phyloP scores from a whole-genome alignment of 2,797 vertebrate genomes.

The Melanotaenia pygmaea region DNA sequence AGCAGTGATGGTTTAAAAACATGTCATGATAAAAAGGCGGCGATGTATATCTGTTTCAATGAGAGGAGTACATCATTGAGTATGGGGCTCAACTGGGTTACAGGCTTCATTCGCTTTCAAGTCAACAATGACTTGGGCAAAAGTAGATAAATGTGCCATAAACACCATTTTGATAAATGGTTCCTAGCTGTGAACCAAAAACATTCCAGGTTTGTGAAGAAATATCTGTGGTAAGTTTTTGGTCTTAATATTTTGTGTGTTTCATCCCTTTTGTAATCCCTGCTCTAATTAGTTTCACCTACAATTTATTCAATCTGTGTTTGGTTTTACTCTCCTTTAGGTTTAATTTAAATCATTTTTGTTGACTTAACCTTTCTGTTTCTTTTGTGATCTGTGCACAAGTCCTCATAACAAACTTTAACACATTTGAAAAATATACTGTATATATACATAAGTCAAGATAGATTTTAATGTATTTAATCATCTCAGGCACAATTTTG shows the following conservation, averaged over 20 bases:
- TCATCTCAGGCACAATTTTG: background rate
- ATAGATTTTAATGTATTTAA: too few relatives aligned
- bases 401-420: background rate
- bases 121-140: background rate
- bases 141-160: background rate
- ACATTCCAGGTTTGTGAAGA: background rate
- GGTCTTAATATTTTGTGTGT: background rate
- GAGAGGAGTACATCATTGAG: background rate
- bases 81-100: background rate
- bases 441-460: too few relatives aligned
- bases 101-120: slow-evolving; percentile 12
- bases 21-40: slow-evolving; percentile 31
- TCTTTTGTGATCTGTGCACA: background rate
- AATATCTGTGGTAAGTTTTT: too few relatives aligned
- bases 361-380: too few relatives aligned
- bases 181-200: background rate
- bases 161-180: background rate
- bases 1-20: slow-evolving; percentile 17
- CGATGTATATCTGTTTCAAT: slow-evolving; percentile 3
- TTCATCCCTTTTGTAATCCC: background rate
- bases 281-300: background rate
- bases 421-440: background rate
- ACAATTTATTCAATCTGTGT: background rate
- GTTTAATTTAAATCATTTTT: background rate
- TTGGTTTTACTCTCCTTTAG: background rate